Evolutionary conservation across 2,797 vertebrate genomes (phyloP).

Genomic region (Rhinichthys osculus): DNA sequence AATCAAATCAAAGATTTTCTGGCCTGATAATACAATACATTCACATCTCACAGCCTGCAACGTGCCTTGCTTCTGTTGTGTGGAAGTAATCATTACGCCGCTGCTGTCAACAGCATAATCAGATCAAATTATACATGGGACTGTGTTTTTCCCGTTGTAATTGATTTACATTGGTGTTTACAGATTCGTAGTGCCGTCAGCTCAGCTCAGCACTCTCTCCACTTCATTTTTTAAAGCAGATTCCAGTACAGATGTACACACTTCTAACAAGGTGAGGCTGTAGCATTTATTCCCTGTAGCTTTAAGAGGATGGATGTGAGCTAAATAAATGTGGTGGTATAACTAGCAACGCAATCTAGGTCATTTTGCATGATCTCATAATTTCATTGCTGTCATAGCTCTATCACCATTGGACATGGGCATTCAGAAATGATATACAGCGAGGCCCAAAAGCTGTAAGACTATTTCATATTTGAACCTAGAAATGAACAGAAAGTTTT

Average conservation of each 20-base stretch:
- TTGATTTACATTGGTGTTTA: slow-evolving; percentile 52
- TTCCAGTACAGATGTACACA: slow-evolving; percentile 13
- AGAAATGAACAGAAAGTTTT: neutral
- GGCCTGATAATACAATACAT: slow-evolving; percentile 46
- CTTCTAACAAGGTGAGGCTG: slow-evolving; percentile 17
- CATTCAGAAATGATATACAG: neutral
- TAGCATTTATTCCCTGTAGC: neutral
- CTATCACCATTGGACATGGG: neutral
- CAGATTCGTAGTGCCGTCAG: slow-evolving; percentile 33
- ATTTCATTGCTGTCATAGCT: neutral
- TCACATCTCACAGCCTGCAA: slow-evolving; percentile 13
- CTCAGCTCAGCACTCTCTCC: slow-evolving; percentile 20
- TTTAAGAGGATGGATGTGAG: slow-evolving; percentile 25
- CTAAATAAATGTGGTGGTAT: neutral
- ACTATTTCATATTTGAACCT: neutral
- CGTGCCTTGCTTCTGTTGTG: slow-evolving; percentile 40
- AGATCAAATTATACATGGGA: slow-evolving; percentile 51
- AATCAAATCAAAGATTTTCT: slow-evolving; percentile 49
- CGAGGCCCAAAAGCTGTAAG: neutral
- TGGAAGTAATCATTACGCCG: slow-evolving; percentile 42
- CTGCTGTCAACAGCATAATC: slow-evolving; percentile 51
- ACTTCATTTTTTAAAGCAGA: slow-evolving; percentile 39
- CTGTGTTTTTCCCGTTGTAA: slow-evolving; percentile 41
- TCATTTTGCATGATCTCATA: slow-evolving; percentile 22
- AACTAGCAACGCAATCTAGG: slow-evolving; percentile 11